Evolutionary conservation across 30 jellyfish, hydroid and myxozoan genomes (phyloP).

Genomic region (Clytia hemisphaerica): DNA sequence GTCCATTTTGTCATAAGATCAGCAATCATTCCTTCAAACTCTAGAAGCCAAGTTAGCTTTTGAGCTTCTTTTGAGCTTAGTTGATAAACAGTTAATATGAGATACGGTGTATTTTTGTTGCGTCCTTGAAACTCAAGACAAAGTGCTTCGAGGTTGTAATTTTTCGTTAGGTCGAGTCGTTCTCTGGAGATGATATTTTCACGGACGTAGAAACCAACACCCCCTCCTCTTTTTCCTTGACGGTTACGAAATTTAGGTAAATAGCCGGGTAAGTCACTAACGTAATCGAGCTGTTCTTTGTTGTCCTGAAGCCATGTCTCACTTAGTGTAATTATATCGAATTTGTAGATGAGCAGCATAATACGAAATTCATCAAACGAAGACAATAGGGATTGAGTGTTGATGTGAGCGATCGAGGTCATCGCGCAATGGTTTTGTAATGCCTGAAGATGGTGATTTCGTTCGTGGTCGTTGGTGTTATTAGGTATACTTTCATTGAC

Average conservation of each 20-base stretch:
- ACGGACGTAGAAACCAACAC: conserved; percentile 49
- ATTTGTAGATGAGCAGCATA: conserved; percentile 43
- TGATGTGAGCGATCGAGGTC: conserved; percentile 17
- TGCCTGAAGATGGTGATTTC: neutral
- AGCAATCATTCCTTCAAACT: neutral
- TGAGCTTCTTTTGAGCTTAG: neutral
- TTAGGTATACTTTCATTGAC: neutral
- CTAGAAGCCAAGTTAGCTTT: neutral
- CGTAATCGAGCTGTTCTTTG: conserved; percentile 36
- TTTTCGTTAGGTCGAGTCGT: conserved; percentile 37
- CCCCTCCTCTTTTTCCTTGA: conserved; percentile 45
- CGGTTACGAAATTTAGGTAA: conserved; percentile 40
- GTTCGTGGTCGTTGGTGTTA: neutral
- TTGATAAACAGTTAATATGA: neutral
- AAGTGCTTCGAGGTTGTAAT: conserved; percentile 41
- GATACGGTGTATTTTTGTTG: conserved; percentile 42
- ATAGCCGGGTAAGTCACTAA: conserved; percentile 56
- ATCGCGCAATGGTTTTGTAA: neutral
- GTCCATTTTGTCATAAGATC: neutral
- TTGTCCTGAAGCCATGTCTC: conserved; percentile 72
- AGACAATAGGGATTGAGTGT: conserved; percentile 55
- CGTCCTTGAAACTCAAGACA: conserved; percentile 60
- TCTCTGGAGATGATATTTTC: conserved; percentile 44
- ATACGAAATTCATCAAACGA: conserved; percentile 35
- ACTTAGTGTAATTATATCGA: conserved; percentile 38